phyloP scores from a whole-genome alignment of 2,113 vertebrate species.

The Hemiscyllium ocellatum region DNA sequence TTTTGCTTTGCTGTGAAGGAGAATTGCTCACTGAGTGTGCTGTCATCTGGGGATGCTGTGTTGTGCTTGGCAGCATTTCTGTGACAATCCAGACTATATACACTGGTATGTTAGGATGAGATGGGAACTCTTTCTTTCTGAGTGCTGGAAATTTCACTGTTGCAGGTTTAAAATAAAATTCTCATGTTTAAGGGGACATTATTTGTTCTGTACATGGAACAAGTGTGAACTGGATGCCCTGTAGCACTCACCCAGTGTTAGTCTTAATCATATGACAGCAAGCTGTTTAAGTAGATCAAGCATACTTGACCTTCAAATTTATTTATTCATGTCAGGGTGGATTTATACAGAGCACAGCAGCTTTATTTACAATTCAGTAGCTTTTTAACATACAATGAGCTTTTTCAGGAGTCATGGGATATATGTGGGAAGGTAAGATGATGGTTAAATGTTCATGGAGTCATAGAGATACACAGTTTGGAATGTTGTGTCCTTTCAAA shows the following conservation, averaged over 20 bases:
- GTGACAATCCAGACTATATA: not conserved
- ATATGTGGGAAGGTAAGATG: not conserved
- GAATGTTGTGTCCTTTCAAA: not conserved
- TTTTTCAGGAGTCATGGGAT: not conserved
- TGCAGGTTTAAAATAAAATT: not conserved
- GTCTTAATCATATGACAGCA: not conserved
- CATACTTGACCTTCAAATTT: conserved; percentile 18
- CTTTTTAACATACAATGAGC: not conserved
- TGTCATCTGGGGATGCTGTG: not conserved
- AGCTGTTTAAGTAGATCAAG: not conserved
- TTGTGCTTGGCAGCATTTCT: not conserved
- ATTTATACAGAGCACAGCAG: not conserved
- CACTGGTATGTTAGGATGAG: not conserved
- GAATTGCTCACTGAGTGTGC: not conserved
- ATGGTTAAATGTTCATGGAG: not conserved
- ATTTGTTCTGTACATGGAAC: not conserved
- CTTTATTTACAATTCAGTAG: not conserved
- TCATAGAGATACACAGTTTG: too few species aligned
- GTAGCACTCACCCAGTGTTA: not conserved
- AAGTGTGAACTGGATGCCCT: not conserved
- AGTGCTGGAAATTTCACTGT: not conserved
- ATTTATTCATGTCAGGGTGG: not conserved
- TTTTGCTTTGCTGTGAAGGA: not conserved
- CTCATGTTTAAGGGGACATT: not conserved
- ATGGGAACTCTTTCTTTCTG: not conserved